A percentile compares a stretch with the other conserved stretches of the same genome.
These are phyloP conservation scores for Conchocele bisecta DNA, from an alignment of 2,888 invertebrate genomes.

Conservation along the genomic window DNA sequence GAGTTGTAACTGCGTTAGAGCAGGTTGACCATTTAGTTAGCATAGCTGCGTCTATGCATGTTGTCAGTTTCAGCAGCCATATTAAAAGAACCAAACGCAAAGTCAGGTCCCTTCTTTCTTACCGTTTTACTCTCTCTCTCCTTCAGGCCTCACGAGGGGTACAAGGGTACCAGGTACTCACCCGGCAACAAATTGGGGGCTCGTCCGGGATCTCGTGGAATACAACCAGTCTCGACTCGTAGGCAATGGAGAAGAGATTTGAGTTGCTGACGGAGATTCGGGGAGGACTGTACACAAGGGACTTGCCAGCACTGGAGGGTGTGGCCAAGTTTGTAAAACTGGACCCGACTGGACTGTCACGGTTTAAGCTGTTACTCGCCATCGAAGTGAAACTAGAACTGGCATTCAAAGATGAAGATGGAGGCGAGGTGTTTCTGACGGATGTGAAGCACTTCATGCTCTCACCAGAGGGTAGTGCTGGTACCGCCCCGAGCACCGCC, in stretches of 20 bases:
- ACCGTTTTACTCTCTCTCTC: no score
- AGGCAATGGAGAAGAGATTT: neutral
- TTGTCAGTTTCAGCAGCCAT: no score
- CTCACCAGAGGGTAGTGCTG: no score
- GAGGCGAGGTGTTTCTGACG: neutral
- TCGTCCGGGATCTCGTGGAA: slow-evolving; percentile 14
- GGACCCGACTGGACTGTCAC: neutral
- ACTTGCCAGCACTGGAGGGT: neutral
- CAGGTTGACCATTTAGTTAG: no score
- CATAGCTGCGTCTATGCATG: no score
- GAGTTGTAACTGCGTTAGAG: no score
- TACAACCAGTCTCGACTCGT: no score
- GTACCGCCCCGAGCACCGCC: no score
- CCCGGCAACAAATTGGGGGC: slow-evolving; percentile 15
- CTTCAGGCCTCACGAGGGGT: no score
- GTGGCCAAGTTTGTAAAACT: neutral
- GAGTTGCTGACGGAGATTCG: neutral
- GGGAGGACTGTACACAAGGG: neutral
- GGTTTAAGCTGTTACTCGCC: neutral
- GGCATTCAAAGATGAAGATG: neutral
- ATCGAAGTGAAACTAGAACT: neutral
- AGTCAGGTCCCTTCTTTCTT: no score
- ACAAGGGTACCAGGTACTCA: no score
- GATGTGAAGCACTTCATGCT: neutral
- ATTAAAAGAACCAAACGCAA: no score